A percentile compares a stretch with the other conserved stretches of the same genome.
phyloP scores from a whole-genome alignment of 2,797 vertebrate species.

The Staurois parvus region DNA sequence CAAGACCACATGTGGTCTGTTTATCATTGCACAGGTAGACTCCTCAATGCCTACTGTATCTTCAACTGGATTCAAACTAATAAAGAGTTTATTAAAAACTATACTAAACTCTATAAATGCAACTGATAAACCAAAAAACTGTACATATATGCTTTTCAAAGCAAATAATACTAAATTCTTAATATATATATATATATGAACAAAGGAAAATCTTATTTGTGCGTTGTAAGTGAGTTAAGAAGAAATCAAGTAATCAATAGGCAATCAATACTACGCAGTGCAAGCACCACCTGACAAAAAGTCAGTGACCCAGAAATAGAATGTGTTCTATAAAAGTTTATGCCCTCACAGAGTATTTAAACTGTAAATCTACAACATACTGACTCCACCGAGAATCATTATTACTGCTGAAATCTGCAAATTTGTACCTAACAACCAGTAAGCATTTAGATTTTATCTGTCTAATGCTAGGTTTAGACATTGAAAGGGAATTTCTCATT shows the following conservation, averaged over 20 bases:
- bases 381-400: neutral
- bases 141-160: too few relatives aligned
- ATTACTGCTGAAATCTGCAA: neutral
- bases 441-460: neutral
- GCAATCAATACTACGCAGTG: neutral
- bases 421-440: neutral
- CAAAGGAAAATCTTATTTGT: neutral
- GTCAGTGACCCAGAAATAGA: conserved; percentile 8
- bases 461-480: neutral
- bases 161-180: too few relatives aligned
- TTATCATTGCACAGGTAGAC: too few relatives aligned
- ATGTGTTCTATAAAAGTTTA: neutral
- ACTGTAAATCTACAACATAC: neutral
- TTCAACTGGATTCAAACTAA: too few relatives aligned
- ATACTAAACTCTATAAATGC: too few relatives aligned
- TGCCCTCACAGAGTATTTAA: neutral
- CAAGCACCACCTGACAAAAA: conserved; percentile 1
- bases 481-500: neutral
- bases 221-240: conserved; percentile 12
- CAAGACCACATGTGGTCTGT: too few relatives aligned
- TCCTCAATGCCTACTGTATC: too few relatives aligned
- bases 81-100: too few relatives aligned
- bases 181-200: neutral
- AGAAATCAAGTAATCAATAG: conserved; percentile 1
- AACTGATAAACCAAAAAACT: too few relatives aligned